phyloP scores from a whole-genome alignment of 2,113 vertebrate species.

The Callorhinus ursinus region DNA sequence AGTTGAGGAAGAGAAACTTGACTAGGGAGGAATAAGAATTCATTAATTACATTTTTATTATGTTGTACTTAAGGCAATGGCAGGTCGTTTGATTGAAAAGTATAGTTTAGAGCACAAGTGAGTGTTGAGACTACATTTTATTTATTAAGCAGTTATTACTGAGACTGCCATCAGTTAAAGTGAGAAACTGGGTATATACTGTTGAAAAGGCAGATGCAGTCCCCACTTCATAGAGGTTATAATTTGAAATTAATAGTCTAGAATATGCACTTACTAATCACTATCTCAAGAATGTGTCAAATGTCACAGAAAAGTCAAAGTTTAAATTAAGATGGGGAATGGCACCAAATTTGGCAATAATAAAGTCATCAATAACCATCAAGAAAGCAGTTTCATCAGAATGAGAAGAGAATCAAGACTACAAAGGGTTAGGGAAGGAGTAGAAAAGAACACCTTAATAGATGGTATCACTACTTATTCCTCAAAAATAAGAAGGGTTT shows the following conservation, averaged over 20 bases:
- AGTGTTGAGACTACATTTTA: background rate
- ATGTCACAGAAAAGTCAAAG: background rate
- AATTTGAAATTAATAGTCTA: background rate
- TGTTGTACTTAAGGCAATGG: background rate
- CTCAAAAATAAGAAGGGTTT: background rate
- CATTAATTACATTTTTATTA: background rate
- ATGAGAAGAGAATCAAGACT: background rate
- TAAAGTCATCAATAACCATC: background rate
- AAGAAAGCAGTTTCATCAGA: background rate
- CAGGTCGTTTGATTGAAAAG: background rate
- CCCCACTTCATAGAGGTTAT: background rate
- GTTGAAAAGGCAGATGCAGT: background rate
- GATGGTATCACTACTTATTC: background rate
- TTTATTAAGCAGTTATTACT: background rate
- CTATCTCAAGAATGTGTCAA: background rate
- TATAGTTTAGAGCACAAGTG: background rate
- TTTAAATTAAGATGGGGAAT: background rate
- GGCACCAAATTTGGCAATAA: background rate
- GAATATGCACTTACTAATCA: background rate
- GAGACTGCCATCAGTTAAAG: background rate
- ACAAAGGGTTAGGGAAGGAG: background rate
- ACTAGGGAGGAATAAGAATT: background rate
- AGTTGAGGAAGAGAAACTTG: background rate
- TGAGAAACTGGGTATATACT: background rate
- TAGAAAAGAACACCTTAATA: background rate